phyloP scores from a whole-genome alignment of 2,888 invertebrate species.

The Agriopis leucophaearia region DNA sequence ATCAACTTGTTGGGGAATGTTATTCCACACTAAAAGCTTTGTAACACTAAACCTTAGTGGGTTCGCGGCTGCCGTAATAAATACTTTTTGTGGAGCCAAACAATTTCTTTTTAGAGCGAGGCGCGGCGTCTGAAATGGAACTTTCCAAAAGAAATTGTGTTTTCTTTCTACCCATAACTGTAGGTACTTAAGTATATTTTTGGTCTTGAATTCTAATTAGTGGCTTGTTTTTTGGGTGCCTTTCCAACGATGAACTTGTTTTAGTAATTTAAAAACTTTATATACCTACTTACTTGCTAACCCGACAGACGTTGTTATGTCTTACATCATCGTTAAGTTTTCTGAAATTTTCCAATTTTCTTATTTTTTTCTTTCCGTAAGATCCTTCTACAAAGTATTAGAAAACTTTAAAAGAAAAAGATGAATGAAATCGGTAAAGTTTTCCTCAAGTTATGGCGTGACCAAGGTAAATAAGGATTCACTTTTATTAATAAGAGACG shows the following conservation, averaged over 20 bases:
- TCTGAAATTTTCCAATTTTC: no score
- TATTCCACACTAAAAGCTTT: conserved; percentile 56
- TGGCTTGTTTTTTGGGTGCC: conserved; percentile 1
- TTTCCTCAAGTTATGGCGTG: no score
- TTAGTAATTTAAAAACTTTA: conserved; percentile 1
- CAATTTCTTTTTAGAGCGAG: conserved; percentile 36
- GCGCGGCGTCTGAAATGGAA: conserved; percentile 29
- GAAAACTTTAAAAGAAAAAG: no score
- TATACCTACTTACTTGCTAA: no score
- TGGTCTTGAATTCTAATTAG: conserved; percentile 23
- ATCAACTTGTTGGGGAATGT: conserved; percentile 58
- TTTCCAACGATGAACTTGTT: background rate
- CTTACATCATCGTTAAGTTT: no score
- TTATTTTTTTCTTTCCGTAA: no score
- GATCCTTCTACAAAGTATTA: no score
- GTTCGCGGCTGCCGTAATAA: conserved; percentile 43
- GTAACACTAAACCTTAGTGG: conserved; percentile 51
- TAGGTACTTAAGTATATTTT: conserved; percentile 1
- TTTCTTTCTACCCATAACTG: conserved; percentile 15
- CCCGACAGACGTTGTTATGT: no score
- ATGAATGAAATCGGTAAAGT: no score
- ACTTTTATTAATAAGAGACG: no score
- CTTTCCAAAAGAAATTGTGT: conserved; percentile 23
- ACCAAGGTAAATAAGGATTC: no score
- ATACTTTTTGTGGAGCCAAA: conserved; percentile 41